Percentiles rank a stretch among this genome's conserved stretches.
Conservation (phyloP, 1,140 invertebrate genomes). For the Whitmania pigra region DNA sequence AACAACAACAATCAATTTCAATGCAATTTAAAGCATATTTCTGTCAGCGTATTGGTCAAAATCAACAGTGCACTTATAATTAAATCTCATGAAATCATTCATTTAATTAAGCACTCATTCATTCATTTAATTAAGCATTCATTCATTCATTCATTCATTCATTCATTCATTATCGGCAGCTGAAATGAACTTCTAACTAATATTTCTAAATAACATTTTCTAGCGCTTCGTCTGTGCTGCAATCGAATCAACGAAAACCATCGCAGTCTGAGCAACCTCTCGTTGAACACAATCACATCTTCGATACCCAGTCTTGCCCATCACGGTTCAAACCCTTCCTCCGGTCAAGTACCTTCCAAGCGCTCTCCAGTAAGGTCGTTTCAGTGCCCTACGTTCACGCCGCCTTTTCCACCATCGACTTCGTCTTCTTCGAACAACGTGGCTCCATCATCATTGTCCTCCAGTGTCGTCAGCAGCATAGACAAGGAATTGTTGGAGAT, state of each 20-base stretch:
- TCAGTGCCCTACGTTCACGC: not conserved
- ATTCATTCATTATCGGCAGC: too few species aligned
- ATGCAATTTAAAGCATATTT: too few species aligned
- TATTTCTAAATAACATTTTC: not conserved
- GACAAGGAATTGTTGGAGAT: conserved; percentile 18
- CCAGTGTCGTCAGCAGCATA: conserved; percentile 11
- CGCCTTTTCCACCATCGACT: not conserved
- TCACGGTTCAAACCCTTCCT: not conserved
- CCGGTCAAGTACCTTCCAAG: not conserved
- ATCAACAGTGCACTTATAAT: too few species aligned
- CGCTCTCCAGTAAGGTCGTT: not conserved
- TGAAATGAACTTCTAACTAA: too few species aligned
- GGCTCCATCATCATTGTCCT: not conserved
- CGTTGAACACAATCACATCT: not conserved
- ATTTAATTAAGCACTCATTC: too few species aligned
- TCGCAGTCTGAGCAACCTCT: not conserved
- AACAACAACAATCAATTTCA: too few species aligned
- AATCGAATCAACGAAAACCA: conserved; percentile 18
- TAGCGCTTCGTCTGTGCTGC: conserved; percentile 13
- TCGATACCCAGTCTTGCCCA: not conserved
- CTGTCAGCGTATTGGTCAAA: too few species aligned
- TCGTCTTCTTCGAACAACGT: not conserved
- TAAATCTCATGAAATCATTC: too few species aligned
- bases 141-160: too few species aligned
- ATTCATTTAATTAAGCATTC: too few species aligned